These are phyloP conservation scores for Bombus difficillimus DNA, from an alignment of 1,140 invertebrate genomes.

Conservation along the genomic window DNA sequence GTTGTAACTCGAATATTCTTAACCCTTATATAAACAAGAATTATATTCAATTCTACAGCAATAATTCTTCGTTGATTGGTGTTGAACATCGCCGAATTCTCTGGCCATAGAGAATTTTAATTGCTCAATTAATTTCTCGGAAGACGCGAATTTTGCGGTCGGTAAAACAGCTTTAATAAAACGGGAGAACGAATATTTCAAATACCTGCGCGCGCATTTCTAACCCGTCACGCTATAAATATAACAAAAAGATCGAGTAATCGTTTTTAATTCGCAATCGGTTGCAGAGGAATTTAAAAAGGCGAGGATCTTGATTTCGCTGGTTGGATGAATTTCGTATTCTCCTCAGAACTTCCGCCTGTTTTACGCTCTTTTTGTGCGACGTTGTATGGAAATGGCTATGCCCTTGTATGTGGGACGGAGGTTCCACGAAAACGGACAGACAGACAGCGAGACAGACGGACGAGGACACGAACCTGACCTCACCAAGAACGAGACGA, in stretches of 20 bases:
- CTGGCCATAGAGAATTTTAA: neutral
- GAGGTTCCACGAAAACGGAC: neutral
- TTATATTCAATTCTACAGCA: neutral
- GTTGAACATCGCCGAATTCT: neutral
- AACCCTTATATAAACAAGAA: neutral
- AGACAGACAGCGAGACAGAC: slow-evolving; percentile 32
- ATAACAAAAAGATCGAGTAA: neutral
- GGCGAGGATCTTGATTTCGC: neutral
- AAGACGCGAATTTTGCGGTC: neutral
- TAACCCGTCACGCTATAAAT: no score
- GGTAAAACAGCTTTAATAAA: neutral
- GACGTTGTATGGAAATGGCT: slow-evolving; percentile 29
- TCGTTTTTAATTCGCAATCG: neutral
- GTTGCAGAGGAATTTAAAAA: neutral
- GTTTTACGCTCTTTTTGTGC: slow-evolving; percentile 1
- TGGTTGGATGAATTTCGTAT: slow-evolving; percentile 22
- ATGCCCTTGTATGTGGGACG: neutral
- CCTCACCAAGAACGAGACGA: slow-evolving; percentile 37
- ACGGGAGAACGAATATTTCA: neutral
- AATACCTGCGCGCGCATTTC: neutral
- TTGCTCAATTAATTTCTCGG: neutral
- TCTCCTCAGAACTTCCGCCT: neutral
- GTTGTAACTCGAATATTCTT: neutral
- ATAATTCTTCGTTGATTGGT: neutral
- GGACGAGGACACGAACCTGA: slow-evolving; percentile 70